Base-by-base conservation (phyloP, 1,140 invertebrate genomes). In the Hyles euphorbiae region DNA sequence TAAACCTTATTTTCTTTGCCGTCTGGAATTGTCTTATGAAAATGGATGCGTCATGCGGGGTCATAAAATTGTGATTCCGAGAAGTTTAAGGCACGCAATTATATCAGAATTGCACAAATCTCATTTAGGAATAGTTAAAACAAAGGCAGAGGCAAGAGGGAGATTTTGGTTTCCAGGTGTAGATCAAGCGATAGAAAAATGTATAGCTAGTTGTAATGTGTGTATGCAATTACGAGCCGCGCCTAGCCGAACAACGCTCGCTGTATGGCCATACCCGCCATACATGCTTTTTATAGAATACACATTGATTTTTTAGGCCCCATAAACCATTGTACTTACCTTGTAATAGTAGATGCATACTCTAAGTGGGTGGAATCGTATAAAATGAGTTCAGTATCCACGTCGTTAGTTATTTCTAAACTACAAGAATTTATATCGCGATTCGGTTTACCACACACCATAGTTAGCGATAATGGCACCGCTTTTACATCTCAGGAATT, bases 121-220 rank as follows among this genome's bases (percentile, higher is more conserved):
- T 12, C 56, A 45, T 52, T 58, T 45, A 45, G 49, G 22, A 8
- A 52, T 48, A 10, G 36, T 51, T 12, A 58, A 52, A 45, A 44
- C 33, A 1, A 45, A 40, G 11, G 40, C 48, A 11, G 56, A 58
- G n/a, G 34, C 36, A 33, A 36, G 49, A 6, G 51, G 44, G 6
- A 43, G 78, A 58, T 61, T 87, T 4, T 91, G 77, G 72, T 91
- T 89, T 88, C 84, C 79, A 32, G 65, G 68, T 7, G 74, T 91
- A 10, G 82, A 89, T 64, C 52, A 56, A 2, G 81, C 89, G 7
- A 80, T 90, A 46, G 80, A 89, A 67, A 11, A 57, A 1, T 47
- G 65, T 43, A 58, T 63, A 11, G 52, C 50, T 7, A 22, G 8
- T 9, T 58, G 61, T 33, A 9, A 22, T 7, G 34, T 54, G 11